Conservation (phyloP, 2,888 invertebrate genomes). For the Trissonchulus sp. region DNA sequence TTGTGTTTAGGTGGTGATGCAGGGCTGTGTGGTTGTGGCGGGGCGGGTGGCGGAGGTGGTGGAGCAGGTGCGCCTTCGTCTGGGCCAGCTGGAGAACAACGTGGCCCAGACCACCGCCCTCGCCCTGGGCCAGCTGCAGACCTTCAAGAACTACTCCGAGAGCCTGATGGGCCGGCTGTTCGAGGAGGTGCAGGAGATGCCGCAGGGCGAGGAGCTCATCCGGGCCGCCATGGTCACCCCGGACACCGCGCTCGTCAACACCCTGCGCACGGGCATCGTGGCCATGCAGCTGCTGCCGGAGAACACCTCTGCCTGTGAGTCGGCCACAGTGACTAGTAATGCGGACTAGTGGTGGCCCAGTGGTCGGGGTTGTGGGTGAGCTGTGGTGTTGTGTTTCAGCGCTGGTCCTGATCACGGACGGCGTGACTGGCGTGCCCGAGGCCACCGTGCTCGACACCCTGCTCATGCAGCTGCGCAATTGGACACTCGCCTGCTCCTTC, state of each 20-base stretch:
- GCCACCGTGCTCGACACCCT: conserved; percentile 67
- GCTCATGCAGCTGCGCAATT: conserved; percentile 66
- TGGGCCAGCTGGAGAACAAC: conserved; percentile 61
- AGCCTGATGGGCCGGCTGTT: conserved; percentile 15
- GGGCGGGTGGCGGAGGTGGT: conserved; percentile 62
- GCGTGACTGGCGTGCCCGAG: conserved; percentile 64
- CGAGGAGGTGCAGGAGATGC: background rate
- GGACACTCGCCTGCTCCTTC: conserved; percentile 69
- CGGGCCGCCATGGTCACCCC: conserved; percentile 26
- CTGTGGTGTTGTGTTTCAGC: conserved; percentile 46
- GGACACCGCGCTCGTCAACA: conserved; percentile 67
- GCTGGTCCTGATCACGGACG: conserved; percentile 63
- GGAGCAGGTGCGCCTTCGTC: conserved; percentile 60
- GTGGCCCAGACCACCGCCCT: conserved; percentile 41
- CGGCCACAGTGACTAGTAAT: conserved; percentile 18
- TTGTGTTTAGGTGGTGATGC: conserved; percentile 63
- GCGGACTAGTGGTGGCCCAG: background rate
- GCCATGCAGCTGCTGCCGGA: conserved; percentile 68
- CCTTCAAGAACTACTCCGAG: conserved; percentile 41
- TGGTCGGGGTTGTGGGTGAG: no score
- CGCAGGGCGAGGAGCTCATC: background rate
- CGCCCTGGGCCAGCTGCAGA: conserved; percentile 19
- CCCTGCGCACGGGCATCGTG: conserved; percentile 69
- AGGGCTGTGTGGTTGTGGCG: conserved; percentile 64
- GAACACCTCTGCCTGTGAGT: conserved; percentile 67